These are phyloP conservation scores for Chroicocephalus ridibundus DNA, from an alignment of 2,113 vertebrate genomes.

Conservation along the genomic window DNA sequence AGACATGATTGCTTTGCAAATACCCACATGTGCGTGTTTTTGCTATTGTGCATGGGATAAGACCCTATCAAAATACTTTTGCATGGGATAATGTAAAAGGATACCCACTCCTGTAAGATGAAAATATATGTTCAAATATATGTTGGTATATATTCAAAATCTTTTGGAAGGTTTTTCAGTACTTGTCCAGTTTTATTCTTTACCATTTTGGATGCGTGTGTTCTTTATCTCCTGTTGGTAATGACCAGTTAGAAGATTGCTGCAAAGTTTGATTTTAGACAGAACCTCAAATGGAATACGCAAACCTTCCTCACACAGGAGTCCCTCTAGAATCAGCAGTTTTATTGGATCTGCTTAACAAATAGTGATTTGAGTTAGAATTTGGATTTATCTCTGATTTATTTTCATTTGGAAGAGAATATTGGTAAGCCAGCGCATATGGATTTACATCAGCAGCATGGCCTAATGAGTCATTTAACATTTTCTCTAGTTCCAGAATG, in stretches of 20 bases:
- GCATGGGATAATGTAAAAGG: background rate
- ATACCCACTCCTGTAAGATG: background rate
- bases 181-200: background rate
- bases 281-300: background rate
- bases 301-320: background rate
- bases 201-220: background rate
- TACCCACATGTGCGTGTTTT: background rate
- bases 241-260: background rate
- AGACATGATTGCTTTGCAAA: background rate
- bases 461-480: background rate
- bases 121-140: background rate
- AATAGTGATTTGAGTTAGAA: background rate
- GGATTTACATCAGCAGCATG: background rate
- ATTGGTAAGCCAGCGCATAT: background rate
- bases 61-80: background rate
- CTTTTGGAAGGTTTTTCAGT: background rate
- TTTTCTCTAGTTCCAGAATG: background rate
- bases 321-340: background rate
- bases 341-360: background rate
- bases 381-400: background rate
- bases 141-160: background rate
- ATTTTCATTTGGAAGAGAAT: background rate
- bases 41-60: background rate
- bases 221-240: background rate
- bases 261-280: background rate